These are phyloP conservation scores for Drosophila acutilabella DNA, from an alignment of 2,888 invertebrate species.

Conservation along the genomic window DNA sequence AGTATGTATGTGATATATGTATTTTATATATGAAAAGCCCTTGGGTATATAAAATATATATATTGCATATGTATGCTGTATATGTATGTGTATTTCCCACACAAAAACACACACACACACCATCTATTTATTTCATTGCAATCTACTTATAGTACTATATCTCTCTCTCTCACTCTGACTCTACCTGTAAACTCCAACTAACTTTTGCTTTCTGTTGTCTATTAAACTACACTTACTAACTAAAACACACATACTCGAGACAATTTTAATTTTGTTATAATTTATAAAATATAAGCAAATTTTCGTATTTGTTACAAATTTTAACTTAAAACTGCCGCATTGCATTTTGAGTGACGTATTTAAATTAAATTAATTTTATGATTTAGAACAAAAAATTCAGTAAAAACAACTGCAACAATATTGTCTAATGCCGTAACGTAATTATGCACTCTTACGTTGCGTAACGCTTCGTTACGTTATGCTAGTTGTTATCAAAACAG, in stretches of 20 bases:
- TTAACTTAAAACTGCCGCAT: conserved; percentile 23
- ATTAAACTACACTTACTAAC: conserved; percentile 23
- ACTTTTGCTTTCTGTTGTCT: conserved; percentile 29
- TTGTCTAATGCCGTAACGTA: conserved; percentile 34
- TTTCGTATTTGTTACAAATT: conserved; percentile 5
- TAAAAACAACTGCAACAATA: not conserved
- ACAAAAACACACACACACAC: conserved; percentile 19
- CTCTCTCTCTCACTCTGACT: conserved; percentile 14
- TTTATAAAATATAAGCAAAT: conserved; percentile 9
- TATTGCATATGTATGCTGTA: conserved; percentile 63
- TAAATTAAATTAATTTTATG: conserved; percentile 18
- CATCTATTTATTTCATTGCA: conserved; percentile 25
- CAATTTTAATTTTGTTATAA: conserved; percentile 31
- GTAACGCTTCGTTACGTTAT: conserved; percentile 32
- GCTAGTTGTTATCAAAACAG: conserved; percentile 42
- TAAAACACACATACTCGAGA: conserved; percentile 6
- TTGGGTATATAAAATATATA: conserved; percentile 68
- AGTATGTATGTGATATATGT: conserved; percentile 63
- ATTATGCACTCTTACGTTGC: conserved; percentile 46
- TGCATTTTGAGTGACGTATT: conserved; percentile 56
- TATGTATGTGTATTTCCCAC: conserved; percentile 77
- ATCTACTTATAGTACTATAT: conserved; percentile 5
- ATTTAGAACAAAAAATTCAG: conserved; percentile 11
- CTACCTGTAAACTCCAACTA: conserved; percentile 5
- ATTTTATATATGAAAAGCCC: conserved; percentile 53